Evolutionary conservation across 2,888 invertebrate species (phyloP).

Genomic region (Zeuzera pyrina): DNA sequence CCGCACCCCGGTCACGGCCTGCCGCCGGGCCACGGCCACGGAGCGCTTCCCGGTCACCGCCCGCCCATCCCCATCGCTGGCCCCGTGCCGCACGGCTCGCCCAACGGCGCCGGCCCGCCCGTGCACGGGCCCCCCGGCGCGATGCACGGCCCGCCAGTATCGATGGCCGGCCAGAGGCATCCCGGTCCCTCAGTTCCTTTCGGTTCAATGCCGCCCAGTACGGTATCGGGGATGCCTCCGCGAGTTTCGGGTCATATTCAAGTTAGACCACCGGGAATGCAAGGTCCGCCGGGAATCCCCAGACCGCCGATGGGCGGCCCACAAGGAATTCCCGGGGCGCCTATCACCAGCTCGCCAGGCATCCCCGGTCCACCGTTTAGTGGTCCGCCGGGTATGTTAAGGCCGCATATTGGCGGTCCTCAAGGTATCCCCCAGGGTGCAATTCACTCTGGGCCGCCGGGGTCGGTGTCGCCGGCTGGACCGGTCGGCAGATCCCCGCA

Average conservation of each 20-base stretch:
- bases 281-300: not conserved
- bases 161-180: not conserved
- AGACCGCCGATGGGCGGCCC: not conserved
- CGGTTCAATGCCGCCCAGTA: not conserved
- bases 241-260: not conserved
- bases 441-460: too few relatives aligned
- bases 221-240: too few relatives aligned
- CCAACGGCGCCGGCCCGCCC: constrained; percentile 9
- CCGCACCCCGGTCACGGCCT: constrained; percentile 13
- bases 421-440: too few relatives aligned
- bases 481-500: too few relatives aligned
- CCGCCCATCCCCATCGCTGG: constrained; percentile 4
- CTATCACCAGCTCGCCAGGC: too few relatives aligned
- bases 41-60: constrained; percentile 6
- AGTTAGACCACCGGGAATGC: too few relatives aligned
- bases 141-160: constrained; percentile 6
- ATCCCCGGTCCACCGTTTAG: too few relatives aligned
- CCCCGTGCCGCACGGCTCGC: constrained; percentile 6
- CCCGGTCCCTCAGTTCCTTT: constrained; percentile 1
- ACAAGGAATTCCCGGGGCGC: not conserved
- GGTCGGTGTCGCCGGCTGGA: too few relatives aligned
- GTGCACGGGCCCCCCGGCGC: constrained; percentile 10
- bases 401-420: too few relatives aligned
- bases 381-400: too few relatives aligned
- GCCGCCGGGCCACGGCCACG: constrained; percentile 9